Evolutionary conservation across 2,797 vertebrate genomes (phyloP), one percentile per base, ranked within the genome.

Genomic region (Pempheris klunzingeri): DNA sequence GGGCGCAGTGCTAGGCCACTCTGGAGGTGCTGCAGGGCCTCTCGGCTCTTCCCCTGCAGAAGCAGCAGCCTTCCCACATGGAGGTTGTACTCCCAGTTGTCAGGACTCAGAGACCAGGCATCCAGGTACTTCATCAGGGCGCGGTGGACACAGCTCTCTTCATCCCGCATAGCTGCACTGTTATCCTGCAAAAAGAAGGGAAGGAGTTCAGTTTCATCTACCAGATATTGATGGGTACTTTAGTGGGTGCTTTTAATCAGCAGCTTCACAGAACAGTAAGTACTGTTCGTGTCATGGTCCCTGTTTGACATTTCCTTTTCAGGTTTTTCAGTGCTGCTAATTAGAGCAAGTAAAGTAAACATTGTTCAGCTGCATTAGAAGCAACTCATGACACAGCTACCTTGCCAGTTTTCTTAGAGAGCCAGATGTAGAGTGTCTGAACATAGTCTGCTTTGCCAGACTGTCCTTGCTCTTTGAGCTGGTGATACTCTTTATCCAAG

Each of bases 121-220:
- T 95, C 94, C 89, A 93, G 85, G 87, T 95, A 94, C 82, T 95
- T 95, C 69, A 93, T 77, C 73, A 94, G 84, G 62, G 93, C 92
- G 49, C 49, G 80, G 52, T 90, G 85, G 34, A 93, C 24, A n/a
- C 53, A 81, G 68, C 77, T 90, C 80, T 92, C 90, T 47, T 93
- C 87, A 22, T 92, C 90, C 38, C 9, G 73, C 70, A 84, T 28
- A 4, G 77, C 77, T 52, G 80, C 71, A 47, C 82, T 71, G 49
- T 74, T 69, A 11, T 82, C 77, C 87, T 93, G 52, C 63, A 76
- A 68, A 13, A 55, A 61, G 22, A 53, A 8, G 5, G n/a, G 11
- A 14, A 34, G 10, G 38, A 44, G 52, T 9, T 50, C 9, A 20
- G 6, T 5, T 61, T 44, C 22, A 32, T 17, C 18, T 47, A 20